Evolutionary conservation across 2,888 invertebrate genomes (phyloP), one percentile per base, ranked within the genome.

Genomic region (Timema podura): DNA sequence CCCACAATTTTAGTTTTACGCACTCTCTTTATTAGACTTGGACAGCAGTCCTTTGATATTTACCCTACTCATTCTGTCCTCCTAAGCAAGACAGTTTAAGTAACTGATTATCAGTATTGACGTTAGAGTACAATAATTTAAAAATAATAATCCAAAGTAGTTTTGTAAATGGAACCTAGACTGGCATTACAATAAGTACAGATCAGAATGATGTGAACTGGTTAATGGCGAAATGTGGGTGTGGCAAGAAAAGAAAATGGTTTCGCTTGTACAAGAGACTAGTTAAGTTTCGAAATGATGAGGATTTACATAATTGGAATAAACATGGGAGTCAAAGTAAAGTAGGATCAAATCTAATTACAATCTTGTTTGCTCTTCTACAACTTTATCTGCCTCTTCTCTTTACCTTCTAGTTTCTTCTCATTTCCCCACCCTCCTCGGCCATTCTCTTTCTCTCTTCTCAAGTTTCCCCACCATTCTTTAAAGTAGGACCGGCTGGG

Each of bases 291-390:
- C 67, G 70, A 64, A 69, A 71, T 71, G 65, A 67, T 68, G 64
- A 49, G 73, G 73, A 73, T 73, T 73, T 73, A 69, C 73, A 73
- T 73, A 73, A 73, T 71, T 71, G 75, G 74, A 79, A 79, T 79
- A 80, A 79, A 79, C 79, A 79, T 79, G 77, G 77, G 77, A 65
- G 77, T 78, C 76, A 64, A 77, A 78, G 79, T 78, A 78, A 77
- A 76, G 78, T 75, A 75, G 75, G 75, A 76, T 78, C 75, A 76
- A 78, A 79, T 78, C 77, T 78, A 79, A 79, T 79, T 79, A 79
- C 61, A 44, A 61, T 61, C n/a, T 13, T 13, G 61, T 30, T 30
- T 30, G 30, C 30, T 30, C 30, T 11, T 7, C 59, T 15, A 0
- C 15, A 11, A 44, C 16, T 16, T 44, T 10, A n/a, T 11, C 59